Evolutionary conservation across 2,113 vertebrate species (phyloP).

Genomic region (Peromyscus leucopus): DNA sequence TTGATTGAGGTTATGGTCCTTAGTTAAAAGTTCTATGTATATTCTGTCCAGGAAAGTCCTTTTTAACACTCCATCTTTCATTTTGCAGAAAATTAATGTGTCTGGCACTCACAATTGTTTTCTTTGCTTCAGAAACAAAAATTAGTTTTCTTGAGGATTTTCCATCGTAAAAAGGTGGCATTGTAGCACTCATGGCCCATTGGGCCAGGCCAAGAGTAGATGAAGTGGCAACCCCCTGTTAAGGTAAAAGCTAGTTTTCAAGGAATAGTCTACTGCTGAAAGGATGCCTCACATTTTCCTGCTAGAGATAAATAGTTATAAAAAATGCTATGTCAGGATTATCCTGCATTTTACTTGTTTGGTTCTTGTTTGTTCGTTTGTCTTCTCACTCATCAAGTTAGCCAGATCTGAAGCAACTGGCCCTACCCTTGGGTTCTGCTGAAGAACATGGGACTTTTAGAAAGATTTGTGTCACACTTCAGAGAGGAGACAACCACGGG

Average conservation of each 20-base stretch:
- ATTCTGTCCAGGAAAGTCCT: slow-evolving; percentile 16
- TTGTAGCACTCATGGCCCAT: slow-evolving; percentile 49
- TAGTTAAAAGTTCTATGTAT: slow-evolving; percentile 59
- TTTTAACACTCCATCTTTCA: slow-evolving; percentile 15
- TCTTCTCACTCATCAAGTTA: slow-evolving; percentile 26
- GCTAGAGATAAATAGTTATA: neutral
- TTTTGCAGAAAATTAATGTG: slow-evolving; percentile 65
- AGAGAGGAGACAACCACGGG: slow-evolving; percentile 44
- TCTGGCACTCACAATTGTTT: slow-evolving; percentile 74
- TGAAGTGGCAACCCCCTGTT: neutral
- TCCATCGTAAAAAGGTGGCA: slow-evolving; percentile 74
- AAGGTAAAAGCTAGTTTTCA: slow-evolving; percentile 53
- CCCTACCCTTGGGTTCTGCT: neutral
- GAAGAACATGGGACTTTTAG: neutral
- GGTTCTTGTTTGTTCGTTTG: neutral
- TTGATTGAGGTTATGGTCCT: slow-evolving; percentile 29
- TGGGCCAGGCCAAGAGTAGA: neutral
- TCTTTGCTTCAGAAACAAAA: slow-evolving; percentile 56
- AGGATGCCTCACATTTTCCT: neutral
- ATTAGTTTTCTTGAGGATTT: slow-evolving; percentile 73
- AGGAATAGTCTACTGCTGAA: slow-evolving; percentile 32
- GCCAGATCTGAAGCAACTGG: slow-evolving; percentile 35
- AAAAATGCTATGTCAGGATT: slow-evolving; percentile 38
- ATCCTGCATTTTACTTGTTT: neutral
- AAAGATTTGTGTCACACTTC: slow-evolving; percentile 7